Conservation (phyloP, 2,888 invertebrate species). For the Ophioninae sp. region DNA sequence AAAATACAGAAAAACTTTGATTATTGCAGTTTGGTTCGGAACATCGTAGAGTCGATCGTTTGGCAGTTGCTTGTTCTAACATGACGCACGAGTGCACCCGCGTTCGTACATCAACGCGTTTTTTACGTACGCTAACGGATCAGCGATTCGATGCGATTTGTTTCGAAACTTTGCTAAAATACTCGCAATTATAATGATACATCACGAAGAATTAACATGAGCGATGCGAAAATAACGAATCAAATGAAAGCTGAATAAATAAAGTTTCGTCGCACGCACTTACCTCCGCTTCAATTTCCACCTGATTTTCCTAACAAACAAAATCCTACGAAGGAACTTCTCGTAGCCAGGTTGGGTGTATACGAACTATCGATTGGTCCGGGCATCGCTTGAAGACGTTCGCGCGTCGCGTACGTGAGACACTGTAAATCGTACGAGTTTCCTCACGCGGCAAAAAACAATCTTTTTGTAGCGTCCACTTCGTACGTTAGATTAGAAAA, state of each 20-base stretch:
- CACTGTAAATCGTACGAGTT: neutral
- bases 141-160: neutral
- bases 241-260: neutral
- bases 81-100: neutral
- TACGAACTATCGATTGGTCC: constrained; percentile 28
- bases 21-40: neutral
- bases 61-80: neutral
- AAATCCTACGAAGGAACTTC: neutral
- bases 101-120: neutral
- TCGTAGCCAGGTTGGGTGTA: constrained; percentile 1
- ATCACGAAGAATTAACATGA: neutral
- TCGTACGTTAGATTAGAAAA: neutral
- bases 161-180: neutral
- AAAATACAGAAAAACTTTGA: too few relatives aligned
- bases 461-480: neutral
- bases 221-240: neutral
- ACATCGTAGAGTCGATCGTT: neutral
- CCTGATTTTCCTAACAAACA: neutral
- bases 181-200: neutral
- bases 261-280: neutral
- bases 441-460: neutral
- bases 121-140: neutral
- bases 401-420: neutral
- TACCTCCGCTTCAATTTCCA: neutral
- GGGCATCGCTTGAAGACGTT: constrained; percentile 2